Percentiles rank a stretch among this genome's conserved stretches.
These are phyloP conservation scores for Branchellion lobata DNA, from an alignment of 2,888 invertebrate genomes.

Conservation along the genomic window DNA sequence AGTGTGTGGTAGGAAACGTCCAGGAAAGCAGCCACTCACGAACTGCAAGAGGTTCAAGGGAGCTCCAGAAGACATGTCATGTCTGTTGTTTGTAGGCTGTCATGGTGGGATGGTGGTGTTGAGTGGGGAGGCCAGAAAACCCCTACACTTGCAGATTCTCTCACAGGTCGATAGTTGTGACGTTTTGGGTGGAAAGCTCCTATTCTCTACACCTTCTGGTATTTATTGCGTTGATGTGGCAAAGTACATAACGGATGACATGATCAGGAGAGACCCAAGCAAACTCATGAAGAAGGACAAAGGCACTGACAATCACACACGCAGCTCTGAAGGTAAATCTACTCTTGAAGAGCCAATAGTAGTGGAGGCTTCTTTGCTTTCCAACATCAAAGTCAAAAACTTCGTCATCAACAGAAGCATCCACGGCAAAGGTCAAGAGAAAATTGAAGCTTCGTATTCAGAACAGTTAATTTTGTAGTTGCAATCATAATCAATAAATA, in stretches of 20 bases:
- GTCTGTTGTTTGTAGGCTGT: background rate
- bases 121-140: background rate
- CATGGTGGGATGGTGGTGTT: constrained; percentile 5
- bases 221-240: background rate
- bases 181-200: background rate
- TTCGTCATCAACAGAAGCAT: background rate
- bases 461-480: too few species aligned
- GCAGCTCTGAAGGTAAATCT: too few species aligned
- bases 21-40: too few species aligned
- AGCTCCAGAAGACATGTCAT: background rate
- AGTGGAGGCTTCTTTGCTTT: background rate
- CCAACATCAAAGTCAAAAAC: background rate
- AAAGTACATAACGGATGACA: background rate
- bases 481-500: too few species aligned
- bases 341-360: background rate
- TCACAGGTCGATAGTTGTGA: background rate
- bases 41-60: too few species aligned
- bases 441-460: too few species aligned
- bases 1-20: too few species aligned
- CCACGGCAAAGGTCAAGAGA: background rate
- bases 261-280: background rate
- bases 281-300: background rate
- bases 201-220: background rate
- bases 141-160: background rate
- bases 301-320: background rate